These are phyloP conservation scores for Emydoidea blandingii DNA, from an alignment of 2,797 vertebrate species.

Conservation along the genomic window DNA sequence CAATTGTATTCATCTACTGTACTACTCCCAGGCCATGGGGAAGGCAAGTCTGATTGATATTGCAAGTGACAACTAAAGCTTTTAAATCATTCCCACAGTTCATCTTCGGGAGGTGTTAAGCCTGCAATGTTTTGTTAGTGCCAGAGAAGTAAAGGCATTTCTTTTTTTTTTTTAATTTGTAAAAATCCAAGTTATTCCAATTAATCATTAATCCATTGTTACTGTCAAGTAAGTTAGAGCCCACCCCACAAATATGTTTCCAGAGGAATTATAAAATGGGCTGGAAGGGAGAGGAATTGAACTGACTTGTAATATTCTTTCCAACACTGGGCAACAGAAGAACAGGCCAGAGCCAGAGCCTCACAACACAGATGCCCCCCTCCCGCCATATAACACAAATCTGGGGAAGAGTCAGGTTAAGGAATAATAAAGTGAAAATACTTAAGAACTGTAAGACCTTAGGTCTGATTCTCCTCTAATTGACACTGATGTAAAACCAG, in stretches of 20 bases:
- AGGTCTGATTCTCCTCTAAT: background rate
- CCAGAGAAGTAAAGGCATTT: conserved; percentile 36
- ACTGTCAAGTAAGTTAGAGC: conserved; percentile 47
- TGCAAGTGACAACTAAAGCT: conserved; percentile 75
- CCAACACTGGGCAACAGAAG: background rate
- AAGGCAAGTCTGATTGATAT: conserved; percentile 78
- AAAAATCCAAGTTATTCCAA: conserved; percentile 59
- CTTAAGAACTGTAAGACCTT: background rate
- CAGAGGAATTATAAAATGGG: background rate
- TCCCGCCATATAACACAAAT: background rate
- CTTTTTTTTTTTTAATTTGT: conserved; percentile 62
- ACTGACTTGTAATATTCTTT: background rate
- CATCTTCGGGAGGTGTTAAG: conserved; percentile 61
- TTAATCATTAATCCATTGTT: conserved; percentile 55
- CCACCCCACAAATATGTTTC: background rate
- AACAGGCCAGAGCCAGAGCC: background rate
- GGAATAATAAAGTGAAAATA: conserved; percentile 1
- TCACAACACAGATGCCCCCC: background rate
- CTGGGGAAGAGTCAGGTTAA: background rate
- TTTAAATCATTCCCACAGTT: conserved; percentile 67
- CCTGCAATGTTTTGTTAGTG: conserved; percentile 53
- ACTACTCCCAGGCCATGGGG: conserved; percentile 29
- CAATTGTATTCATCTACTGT: background rate
- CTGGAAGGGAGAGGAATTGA: background rate
- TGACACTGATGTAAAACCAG: background rate